Conservation (phyloP, 2,797 vertebrate species). For the Galaxias olidus region DNA sequence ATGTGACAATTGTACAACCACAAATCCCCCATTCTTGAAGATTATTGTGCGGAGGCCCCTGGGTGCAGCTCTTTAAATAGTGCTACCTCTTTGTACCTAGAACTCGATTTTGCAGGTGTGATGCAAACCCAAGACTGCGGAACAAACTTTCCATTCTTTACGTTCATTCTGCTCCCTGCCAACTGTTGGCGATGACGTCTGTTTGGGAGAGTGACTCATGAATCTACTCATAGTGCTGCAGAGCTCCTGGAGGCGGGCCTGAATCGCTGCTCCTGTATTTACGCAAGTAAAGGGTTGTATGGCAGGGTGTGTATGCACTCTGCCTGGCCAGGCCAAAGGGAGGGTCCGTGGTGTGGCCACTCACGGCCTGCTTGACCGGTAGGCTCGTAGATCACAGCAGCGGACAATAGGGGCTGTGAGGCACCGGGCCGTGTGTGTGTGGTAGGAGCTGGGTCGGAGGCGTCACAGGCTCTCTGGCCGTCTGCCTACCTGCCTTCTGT, state of each 20-base stretch:
- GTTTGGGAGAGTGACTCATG: constrained; percentile 75
- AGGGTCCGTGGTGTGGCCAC: constrained; percentile 37
- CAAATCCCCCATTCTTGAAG: constrained; percentile 25
- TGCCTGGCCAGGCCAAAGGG: constrained; percentile 54
- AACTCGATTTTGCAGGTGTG: constrained; percentile 60
- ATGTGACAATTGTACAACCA: constrained; percentile 43
- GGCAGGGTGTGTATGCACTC: constrained; percentile 42
- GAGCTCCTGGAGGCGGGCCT: constrained; percentile 65
- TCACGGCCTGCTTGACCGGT: constrained; percentile 59
- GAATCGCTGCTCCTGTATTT: constrained; percentile 64
- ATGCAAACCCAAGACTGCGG: constrained; percentile 55
- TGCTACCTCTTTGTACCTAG: constrained; percentile 41
- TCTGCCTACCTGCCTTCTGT: too few relatives aligned
- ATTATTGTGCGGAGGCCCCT: constrained; percentile 36
- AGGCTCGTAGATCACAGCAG: constrained; percentile 62
- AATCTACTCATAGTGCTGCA: constrained; percentile 68
- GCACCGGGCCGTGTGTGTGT: constrained; percentile 4
- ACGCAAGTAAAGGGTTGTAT: constrained; percentile 68
- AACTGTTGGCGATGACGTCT: constrained; percentile 69
- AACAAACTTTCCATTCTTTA: constrained; percentile 73
- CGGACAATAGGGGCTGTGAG: constrained; percentile 59
- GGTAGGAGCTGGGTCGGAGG: constrained; percentile 48
- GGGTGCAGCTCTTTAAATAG: constrained; percentile 40
- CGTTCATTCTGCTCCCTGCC: constrained; percentile 59
- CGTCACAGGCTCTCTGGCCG: too few relatives aligned